Percentiles rank a stretch among this genome's conserved stretches.
Evolutionary conservation across 2,888 invertebrate species (phyloP).

Genomic region (Cataglyphis livida): DNA sequence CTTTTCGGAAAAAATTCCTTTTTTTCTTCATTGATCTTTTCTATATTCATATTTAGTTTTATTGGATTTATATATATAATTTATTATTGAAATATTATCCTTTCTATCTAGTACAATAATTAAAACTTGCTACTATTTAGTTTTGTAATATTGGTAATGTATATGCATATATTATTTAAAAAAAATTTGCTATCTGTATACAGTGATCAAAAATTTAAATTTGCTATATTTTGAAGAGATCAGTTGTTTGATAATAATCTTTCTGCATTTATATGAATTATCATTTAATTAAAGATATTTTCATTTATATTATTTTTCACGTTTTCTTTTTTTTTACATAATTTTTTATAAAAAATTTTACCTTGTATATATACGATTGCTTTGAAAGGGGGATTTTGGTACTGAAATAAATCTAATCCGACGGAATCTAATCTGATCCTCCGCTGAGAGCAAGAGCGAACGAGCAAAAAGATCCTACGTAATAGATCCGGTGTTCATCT

Average conservation of each 20-base stretch:
- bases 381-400: neutral
- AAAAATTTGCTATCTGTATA: neutral
- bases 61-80: neutral
- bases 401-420: constrained; percentile 29
- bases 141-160: neutral
- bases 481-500: constrained; percentile 53
- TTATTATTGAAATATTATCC: constrained; percentile 10
- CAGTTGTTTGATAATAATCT: neutral
- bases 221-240: neutral
- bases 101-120: neutral
- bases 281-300: neutral
- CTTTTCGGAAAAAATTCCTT: neutral
- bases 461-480: constrained; percentile 38
- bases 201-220: neutral
- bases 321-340: neutral
- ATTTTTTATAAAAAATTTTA: neutral
- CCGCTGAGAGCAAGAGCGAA: neutral
- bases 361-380: neutral
- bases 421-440: constrained; percentile 11
- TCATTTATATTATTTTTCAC: neutral
- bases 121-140: neutral
- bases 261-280: neutral
- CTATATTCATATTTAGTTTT: neutral
- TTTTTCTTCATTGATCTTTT: neutral
- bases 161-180: neutral